phyloP scores from a whole-genome alignment of 2,888 invertebrate species.

The Lamellibrachia satsuma region DNA sequence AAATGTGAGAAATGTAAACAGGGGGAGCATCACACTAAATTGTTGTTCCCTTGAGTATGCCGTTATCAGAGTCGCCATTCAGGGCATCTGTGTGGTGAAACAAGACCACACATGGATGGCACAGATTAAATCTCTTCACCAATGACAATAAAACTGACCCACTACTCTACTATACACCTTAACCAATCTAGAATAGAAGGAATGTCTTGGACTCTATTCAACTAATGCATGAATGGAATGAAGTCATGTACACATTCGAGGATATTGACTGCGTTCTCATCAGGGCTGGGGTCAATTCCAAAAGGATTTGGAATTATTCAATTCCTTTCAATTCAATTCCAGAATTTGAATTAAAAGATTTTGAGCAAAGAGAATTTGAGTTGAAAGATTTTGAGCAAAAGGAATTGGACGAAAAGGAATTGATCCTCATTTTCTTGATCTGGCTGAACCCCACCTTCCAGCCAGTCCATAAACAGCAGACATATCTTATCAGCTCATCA shows the following conservation, averaged over 20 bases:
- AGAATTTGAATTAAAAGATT: too few relatives aligned
- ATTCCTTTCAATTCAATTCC: too few relatives aligned
- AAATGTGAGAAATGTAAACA: not conserved
- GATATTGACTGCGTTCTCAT: not conserved
- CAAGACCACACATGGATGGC: not conserved
- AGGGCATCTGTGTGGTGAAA: not conserved
- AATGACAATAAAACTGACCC: not conserved
- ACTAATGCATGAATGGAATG: not conserved
- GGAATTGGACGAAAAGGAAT: too few relatives aligned
- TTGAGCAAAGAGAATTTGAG: too few relatives aligned
- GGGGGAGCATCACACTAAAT: not conserved
- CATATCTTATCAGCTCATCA: too few relatives aligned
- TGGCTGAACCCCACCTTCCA: too few relatives aligned
- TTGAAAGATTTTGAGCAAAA: too few relatives aligned
- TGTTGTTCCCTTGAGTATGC: not conserved
- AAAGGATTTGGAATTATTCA: too few relatives aligned
- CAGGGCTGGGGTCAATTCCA: too few relatives aligned
- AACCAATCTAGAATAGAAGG: not conserved
- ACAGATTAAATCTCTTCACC: too few relatives aligned
- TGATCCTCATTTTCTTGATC: too few relatives aligned
- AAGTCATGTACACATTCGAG: not conserved
- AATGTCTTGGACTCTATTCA: not conserved
- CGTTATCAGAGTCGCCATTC: not conserved
- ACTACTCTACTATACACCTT: not conserved
- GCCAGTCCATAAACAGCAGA: too few relatives aligned